phyloP scores from a whole-genome alignment of 30 jellyfish, hydroid and myxozoan species.

The Aurelia coerulea region DNA sequence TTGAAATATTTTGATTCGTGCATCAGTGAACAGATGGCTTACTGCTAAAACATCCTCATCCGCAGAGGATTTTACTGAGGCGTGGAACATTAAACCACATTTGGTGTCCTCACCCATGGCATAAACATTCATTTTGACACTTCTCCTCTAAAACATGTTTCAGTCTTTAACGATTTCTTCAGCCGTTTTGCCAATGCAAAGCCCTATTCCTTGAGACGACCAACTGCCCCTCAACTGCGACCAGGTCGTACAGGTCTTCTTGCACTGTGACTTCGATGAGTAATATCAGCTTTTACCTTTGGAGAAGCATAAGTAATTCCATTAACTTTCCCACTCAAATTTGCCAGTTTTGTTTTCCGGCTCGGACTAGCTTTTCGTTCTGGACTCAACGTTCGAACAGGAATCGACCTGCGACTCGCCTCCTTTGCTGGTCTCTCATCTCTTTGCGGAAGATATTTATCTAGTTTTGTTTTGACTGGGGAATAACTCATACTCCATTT shows the following conservation, averaged over 20 bases:
- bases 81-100: too few species aligned
- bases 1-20: too few species aligned
- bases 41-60: too few species aligned
- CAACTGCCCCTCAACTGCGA: background rate
- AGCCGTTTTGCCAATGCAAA: too few species aligned
- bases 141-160: too few species aligned
- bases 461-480: slow-evolving; percentile 48
- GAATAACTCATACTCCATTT: background rate
- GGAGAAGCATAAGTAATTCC: background rate
- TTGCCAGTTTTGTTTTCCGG: slow-evolving; percentile 6
- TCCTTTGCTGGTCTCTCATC: slow-evolving; percentile 8
- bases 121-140: too few species aligned
- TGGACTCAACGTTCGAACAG: slow-evolving; percentile 22
- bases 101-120: too few species aligned
- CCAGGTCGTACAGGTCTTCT: background rate
- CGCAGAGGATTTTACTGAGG: too few species aligned
- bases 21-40: too few species aligned
- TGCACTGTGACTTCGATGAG: background rate
- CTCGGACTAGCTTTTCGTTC: slow-evolving; percentile 17
- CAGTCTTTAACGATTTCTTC: too few species aligned
- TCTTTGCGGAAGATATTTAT: slow-evolving; percentile 38
- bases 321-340: background rate
- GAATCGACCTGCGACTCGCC: slow-evolving; percentile 10
- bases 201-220: background rate
- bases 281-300: background rate